Conservation (phyloP, 2,113 vertebrate genomes). For the Herpetotheres cachinnans region DNA sequence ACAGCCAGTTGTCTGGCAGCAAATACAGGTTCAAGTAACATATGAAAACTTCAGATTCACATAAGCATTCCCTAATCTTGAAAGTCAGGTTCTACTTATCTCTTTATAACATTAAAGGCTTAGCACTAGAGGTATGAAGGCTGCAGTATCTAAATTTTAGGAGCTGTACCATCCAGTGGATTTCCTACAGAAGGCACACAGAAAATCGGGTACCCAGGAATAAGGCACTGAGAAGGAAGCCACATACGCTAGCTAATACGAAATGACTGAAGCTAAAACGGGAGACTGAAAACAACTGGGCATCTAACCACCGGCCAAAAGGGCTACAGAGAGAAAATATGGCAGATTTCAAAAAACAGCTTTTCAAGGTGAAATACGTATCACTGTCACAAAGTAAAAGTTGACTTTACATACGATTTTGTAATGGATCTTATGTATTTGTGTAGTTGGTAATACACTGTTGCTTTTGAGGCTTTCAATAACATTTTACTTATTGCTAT, state of each 20-base stretch:
- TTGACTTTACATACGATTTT: not conserved
- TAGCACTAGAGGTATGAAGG: accelerated
- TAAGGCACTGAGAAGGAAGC: not conserved
- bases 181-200: not conserved
- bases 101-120: not conserved
- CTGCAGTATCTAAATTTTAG: not conserved
- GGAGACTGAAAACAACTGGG: not conserved
- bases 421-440: not conserved
- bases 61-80: not conserved
- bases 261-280: not conserved
- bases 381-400: not conserved
- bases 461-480: not conserved
- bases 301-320: not conserved
- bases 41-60: not conserved
- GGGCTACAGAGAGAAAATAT: not conserved
- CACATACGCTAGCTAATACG: accelerated
- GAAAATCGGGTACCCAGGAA: not conserved
- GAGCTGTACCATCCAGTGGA: not conserved
- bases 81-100: not conserved
- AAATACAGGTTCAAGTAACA: not conserved
- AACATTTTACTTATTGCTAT: not conserved
- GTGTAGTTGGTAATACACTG: not conserved
- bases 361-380: not conserved
- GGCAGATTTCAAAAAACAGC: not conserved
- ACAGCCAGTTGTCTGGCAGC: not conserved